Conservation (phyloP, 2,113 vertebrate species). For the Phoxinus phoxinus region DNA sequence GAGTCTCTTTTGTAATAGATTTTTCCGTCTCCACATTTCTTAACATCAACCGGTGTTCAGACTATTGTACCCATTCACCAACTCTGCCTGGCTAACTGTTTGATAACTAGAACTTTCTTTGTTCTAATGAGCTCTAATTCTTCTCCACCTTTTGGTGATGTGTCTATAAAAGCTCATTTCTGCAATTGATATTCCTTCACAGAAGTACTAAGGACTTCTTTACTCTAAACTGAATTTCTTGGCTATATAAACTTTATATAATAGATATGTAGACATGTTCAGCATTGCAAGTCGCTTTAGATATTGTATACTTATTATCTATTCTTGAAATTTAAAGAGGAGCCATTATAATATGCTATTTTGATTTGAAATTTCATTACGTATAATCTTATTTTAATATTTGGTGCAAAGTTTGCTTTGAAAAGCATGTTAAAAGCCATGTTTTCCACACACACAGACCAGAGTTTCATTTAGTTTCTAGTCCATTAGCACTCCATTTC, state of each 20-base stretch:
- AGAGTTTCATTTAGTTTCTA: conserved; percentile 49
- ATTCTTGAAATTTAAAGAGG: background rate
- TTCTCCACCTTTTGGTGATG: background rate
- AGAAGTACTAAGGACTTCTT: background rate
- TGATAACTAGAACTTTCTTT: background rate
- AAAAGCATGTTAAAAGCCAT: background rate
- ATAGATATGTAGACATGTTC: background rate
- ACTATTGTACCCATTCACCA: background rate
- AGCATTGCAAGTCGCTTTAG: background rate
- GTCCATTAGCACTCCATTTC: conserved; percentile 57
- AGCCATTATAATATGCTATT: background rate
- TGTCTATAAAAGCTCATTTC: background rate
- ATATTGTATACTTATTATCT: background rate
- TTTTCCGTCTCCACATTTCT: background rate
- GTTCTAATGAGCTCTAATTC: background rate
- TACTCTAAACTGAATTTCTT: too few relatives aligned
- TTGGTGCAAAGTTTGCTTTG: background rate
- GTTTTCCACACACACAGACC: background rate
- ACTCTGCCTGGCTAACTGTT: background rate
- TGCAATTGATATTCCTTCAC: background rate
- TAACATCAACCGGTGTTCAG: background rate
- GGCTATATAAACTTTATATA: too few relatives aligned
- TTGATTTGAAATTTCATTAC: background rate
- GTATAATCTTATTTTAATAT: background rate
- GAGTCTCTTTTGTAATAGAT: background rate